phyloP scores from a whole-genome alignment of 2,888 invertebrate species.

The Alloplasta piceator region DNA sequence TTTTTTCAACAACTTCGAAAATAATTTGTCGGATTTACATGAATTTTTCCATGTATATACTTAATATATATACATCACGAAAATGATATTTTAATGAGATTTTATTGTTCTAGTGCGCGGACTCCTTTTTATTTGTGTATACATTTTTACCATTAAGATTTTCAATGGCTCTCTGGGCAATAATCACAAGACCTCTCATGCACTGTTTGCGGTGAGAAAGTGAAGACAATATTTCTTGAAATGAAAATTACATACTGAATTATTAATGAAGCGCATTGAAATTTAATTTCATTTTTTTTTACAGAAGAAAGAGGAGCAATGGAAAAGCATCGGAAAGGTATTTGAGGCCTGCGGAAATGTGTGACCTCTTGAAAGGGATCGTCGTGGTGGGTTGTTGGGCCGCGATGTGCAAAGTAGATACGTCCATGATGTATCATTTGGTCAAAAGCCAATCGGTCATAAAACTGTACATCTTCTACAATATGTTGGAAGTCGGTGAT shows the following conservation, averaged over 20 bases:
- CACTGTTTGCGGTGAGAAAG: constrained; percentile 88
- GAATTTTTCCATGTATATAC: no score
- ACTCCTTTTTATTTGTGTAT: constrained; percentile 98
- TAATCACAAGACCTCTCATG: constrained; percentile 89
- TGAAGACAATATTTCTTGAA: neutral
- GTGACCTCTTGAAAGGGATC: constrained; percentile 97
- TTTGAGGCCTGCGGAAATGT: constrained; percentile 95
- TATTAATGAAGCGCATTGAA: no score
- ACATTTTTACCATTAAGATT: constrained; percentile 98
- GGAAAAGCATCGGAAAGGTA: constrained; percentile 84
- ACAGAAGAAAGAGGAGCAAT: constrained; percentile 71
- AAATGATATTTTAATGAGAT: neutral
- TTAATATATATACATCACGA: neutral
- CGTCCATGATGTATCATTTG: constrained; percentile 98
- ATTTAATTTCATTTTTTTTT: constrained; percentile 51
- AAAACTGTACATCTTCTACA: constrained; percentile 99
- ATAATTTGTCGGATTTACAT: no score
- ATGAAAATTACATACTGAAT: constrained; percentile 1
- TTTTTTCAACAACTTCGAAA: no score
- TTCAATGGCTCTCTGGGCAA: constrained; percentile 92
- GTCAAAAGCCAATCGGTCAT: constrained; percentile 99
- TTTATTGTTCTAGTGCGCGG: constrained; percentile 89
- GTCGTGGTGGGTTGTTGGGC: constrained; percentile 93
- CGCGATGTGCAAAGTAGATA: constrained; percentile 96
- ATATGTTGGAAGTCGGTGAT: constrained; percentile 99